Evolutionary conservation across 2,888 invertebrate species (phyloP).

Genomic region (Plemyria rubiginata): DNA sequence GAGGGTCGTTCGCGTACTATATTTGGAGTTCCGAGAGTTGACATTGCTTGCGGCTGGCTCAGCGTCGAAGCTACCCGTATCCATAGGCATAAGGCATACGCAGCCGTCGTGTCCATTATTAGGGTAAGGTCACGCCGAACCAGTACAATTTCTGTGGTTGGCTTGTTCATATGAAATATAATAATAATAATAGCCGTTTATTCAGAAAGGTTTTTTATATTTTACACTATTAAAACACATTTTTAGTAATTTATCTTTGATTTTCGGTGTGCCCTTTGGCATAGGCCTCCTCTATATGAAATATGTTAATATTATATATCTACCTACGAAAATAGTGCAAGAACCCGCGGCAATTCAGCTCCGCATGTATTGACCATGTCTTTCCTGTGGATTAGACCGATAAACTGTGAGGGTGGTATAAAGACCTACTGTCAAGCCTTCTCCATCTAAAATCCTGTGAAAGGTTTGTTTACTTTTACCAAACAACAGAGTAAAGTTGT

Average conservation of each 20-base stretch:
- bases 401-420: too few species aligned
- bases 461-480: not conserved
- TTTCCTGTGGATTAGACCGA: too few species aligned
- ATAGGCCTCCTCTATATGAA: too few species aligned
- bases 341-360: too few species aligned
- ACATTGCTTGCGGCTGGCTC: not conserved
- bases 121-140: constrained; percentile 3
- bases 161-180: constrained; percentile 6
- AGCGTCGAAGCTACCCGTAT: not conserved
- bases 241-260: too few species aligned
- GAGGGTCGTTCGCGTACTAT: not conserved
- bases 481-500: not conserved
- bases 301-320: not conserved
- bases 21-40: not conserved
- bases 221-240: too few species aligned
- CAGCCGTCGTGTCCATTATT: constrained; percentile 1
- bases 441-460: too few species aligned
- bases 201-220: too few species aligned
- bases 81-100: not conserved
- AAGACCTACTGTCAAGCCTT: too few species aligned
- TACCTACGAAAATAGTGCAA: not conserved
- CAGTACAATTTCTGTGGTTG: not conserved
- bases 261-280: too few species aligned
- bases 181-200: too few species aligned
- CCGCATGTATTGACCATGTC: too few species aligned